These are phyloP conservation scores for Acrobasis repandana DNA, from an alignment of 2,888 invertebrate species.

Conservation along the genomic window DNA sequence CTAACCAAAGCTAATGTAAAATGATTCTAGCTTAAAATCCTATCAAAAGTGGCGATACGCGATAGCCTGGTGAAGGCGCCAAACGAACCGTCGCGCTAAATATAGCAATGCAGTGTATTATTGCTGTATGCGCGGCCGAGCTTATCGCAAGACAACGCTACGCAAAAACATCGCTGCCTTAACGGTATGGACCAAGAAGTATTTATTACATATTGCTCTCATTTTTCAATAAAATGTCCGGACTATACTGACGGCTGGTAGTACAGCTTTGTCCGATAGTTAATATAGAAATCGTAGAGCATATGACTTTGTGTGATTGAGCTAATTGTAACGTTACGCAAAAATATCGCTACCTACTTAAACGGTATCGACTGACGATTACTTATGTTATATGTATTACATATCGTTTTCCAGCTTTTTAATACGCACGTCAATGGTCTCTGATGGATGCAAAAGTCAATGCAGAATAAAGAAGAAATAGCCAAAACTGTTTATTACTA, in stretches of 20 bases:
- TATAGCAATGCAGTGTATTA: constrained; percentile 62
- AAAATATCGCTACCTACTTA: too few species aligned
- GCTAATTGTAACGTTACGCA: too few species aligned
- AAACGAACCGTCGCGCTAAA: constrained; percentile 68
- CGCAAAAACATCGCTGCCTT: constrained; percentile 28
- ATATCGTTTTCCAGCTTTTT: too few species aligned
- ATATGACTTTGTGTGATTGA: too few species aligned
- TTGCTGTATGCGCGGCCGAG: constrained; percentile 60
- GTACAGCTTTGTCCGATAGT: not conserved
- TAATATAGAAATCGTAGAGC: too few species aligned
- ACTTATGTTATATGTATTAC: too few species aligned
- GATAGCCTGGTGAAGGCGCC: constrained; percentile 40
- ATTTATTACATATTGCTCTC: not conserved
- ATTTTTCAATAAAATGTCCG: not conserved
- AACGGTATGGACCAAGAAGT: constrained; percentile 24
- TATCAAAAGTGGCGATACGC: constrained; percentile 16
- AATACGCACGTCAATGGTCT: too few species aligned
- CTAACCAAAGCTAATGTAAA: too few species aligned
- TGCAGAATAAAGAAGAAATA: too few species aligned
- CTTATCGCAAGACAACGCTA: constrained; percentile 55
- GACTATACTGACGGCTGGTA: not conserved
- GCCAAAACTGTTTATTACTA: too few species aligned
- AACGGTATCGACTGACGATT: too few species aligned
- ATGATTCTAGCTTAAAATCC: not conserved
- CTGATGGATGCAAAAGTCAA: too few species aligned